Base-by-base conservation (phyloP, 2,113 vertebrate genomes). In the Naja naja region DNA sequence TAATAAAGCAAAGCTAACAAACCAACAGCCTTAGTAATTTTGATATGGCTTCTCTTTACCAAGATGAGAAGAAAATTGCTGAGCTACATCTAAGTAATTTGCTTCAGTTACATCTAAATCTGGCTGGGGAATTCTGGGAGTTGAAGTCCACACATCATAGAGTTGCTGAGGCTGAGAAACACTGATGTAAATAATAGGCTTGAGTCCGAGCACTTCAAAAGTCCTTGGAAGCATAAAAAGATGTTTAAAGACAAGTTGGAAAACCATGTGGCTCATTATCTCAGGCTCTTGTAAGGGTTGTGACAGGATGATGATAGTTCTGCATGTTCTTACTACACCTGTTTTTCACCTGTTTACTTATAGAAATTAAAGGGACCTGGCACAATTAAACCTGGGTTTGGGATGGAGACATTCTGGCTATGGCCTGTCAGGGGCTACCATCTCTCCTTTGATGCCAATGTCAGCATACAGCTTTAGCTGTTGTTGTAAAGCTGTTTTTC, bases 291-390 rank as follows among this genome's bases (percentile, higher is more conserved):
- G 14, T 11, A 20, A 81, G 20, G 69, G 9, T 91, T 93, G 18
- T 39, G 88, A 90, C 85, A 85, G 30, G 52, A 47, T 89, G 69
- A 85, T 89, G 69, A 85, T 85, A 74, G 39, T 89, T 85, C 88
- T 90, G 89, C 69, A 52, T 39, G 74, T 54, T 81, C 74, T 93
- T 91, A 91, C 55, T 91, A 69, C 22, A 39, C 90, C 69, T 56
- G 6, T 22, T 55, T 85, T 6, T 47, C 60, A 49, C 20, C 8
- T n/a, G n/a, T n/a, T n/a, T n/a, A 10, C 60, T 1, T 23, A 90
- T 7, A 18, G 45, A 74, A 14, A 0, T 91, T 52, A 2, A 52
- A 56, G 23, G 23, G 60, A 92, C 87, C 30, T 0, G 3, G 16
- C 8, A 0, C 0, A 88, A 0, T 0, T 88, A 91, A 69, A 85